These are phyloP conservation scores for Vanessa cardui DNA, from an alignment of 2,888 invertebrate species.

Conservation along the genomic window DNA sequence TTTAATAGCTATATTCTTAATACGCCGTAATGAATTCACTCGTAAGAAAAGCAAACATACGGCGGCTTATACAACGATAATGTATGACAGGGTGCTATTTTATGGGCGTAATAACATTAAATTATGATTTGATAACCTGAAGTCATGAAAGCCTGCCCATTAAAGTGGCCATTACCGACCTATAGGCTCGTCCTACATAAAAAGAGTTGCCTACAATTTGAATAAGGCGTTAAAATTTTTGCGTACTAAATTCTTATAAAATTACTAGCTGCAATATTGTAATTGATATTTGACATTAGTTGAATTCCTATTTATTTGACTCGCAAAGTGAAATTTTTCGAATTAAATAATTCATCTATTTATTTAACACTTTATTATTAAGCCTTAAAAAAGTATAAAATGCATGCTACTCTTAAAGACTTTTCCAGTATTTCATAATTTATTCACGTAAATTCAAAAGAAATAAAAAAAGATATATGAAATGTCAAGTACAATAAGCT, in stretches of 20 bases:
- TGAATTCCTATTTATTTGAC: too few species aligned
- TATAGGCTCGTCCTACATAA: slow-evolving; percentile 18
- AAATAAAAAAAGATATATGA: too few species aligned
- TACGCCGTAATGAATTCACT: slow-evolving; percentile 25
- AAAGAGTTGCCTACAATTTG: slow-evolving; percentile 25
- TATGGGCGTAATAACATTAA: slow-evolving; percentile 39
- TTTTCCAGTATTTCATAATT: too few species aligned
- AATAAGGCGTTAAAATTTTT: slow-evolving; percentile 7
- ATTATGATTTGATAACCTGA: slow-evolving; percentile 41
- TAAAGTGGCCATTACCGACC: slow-evolving; percentile 35
- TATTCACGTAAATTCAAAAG: too few species aligned
- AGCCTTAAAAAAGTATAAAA: too few species aligned
- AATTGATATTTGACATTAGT: too few species aligned
- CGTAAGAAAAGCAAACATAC: slow-evolving; percentile 32
- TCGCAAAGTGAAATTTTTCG: too few species aligned
- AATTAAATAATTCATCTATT: too few species aligned
- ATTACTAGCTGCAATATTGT: background rate
- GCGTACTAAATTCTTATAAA: background rate
- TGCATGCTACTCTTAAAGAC: too few species aligned
- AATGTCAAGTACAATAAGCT: too few species aligned
- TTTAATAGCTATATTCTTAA: slow-evolving; percentile 3
- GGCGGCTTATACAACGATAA: slow-evolving; percentile 46
- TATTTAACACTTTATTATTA: too few species aligned
- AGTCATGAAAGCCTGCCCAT: slow-evolving; percentile 33
- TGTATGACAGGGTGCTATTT: slow-evolving; percentile 43